Conservation (phyloP, 2,113 vertebrate species). For the Irena cyanogastra region DNA sequence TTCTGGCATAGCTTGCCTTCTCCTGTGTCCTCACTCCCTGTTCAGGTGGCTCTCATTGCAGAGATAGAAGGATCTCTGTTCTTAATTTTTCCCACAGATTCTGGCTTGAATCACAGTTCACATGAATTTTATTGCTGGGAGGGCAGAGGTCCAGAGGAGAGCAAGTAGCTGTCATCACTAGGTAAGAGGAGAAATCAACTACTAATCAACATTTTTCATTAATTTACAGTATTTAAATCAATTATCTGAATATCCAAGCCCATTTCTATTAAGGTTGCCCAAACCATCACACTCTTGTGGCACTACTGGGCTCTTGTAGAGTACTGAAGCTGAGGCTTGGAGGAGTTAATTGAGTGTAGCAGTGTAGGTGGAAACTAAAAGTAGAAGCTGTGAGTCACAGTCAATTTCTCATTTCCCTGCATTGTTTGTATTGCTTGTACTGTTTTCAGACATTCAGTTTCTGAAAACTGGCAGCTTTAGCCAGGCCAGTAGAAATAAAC, state of each 20-base stretch:
- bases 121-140: not conserved
- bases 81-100: not conserved
- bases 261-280: not conserved
- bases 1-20: not conserved
- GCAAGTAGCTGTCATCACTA: not conserved
- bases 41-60: not conserved
- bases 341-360: constrained; percentile 17
- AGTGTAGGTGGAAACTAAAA: constrained; percentile 28
- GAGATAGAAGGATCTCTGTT: not conserved
- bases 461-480: not conserved
- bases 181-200: not conserved
- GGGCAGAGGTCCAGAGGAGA: not conserved
- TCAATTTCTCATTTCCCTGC: not conserved
- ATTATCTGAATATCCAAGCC: not conserved
- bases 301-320: not conserved
- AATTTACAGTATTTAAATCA: not conserved
- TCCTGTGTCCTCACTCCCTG: accelerated
- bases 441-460: not conserved
- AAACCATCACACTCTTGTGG: not conserved
- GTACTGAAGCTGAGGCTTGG: not conserved
- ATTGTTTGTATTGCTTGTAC: constrained; percentile 18
- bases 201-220: not conserved
- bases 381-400: constrained; percentile 12
- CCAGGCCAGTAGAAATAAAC: constrained; percentile 1
- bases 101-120: not conserved